A percentile compares a stretch with the other conserved stretches of the same genome.
Conservation (phyloP, 2,113 vertebrate genomes). For the Cochlearius cochlearius region DNA sequence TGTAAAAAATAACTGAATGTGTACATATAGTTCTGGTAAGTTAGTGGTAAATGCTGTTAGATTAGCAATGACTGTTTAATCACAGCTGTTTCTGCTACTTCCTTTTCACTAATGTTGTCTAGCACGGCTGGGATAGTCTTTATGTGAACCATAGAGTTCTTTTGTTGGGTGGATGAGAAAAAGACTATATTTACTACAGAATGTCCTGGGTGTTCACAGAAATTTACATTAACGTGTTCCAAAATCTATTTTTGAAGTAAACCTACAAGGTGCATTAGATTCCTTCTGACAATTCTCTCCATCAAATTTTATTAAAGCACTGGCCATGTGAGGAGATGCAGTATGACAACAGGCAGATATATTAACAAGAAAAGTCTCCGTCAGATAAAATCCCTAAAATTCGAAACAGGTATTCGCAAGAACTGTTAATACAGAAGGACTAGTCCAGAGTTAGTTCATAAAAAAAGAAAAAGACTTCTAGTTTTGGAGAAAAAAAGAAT, state of each 20-base stretch:
- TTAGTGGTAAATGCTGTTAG: neutral
- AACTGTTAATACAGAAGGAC: neutral
- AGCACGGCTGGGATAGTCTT: neutral
- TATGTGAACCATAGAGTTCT: neutral
- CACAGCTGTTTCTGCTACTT: neutral
- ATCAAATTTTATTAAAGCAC: neutral
- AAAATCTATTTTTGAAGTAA: neutral
- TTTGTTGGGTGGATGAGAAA: neutral
- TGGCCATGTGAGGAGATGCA: neutral
- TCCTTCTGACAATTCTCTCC: neutral
- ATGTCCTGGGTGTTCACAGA: neutral
- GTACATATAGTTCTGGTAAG: neutral
- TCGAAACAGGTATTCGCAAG: neutral
- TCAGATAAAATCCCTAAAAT: neutral
- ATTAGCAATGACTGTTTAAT: neutral
- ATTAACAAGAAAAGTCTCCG: neutral
- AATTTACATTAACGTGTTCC: neutral
- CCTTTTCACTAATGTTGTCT: neutral
- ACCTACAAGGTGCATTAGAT: neutral
- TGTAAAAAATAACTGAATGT: neutral
- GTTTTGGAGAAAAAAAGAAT: neutral
- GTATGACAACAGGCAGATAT: neutral
- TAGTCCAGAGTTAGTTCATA: neutral
- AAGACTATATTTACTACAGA: neutral
- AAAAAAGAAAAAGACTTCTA: neutral